These are phyloP conservation scores for Electrona antarctica DNA, from an alignment of 2,113 vertebrate genomes.

Conservation along the genomic window DNA sequence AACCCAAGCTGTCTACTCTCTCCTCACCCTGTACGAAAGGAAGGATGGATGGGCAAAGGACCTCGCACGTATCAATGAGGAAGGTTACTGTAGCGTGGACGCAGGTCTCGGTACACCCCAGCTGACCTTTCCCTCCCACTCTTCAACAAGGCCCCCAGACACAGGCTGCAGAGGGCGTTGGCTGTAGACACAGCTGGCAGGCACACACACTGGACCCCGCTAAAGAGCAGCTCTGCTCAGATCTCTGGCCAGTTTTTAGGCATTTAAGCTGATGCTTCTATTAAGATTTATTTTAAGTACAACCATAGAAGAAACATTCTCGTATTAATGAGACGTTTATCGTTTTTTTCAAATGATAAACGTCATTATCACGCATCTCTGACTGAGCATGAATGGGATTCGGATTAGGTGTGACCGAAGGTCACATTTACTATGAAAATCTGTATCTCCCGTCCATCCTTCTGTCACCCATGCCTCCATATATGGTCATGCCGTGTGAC, in stretches of 20 bases:
- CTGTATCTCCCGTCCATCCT: too few relatives aligned
- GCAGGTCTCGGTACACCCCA: constrained; percentile 47
- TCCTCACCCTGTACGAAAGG: constrained; percentile 24
- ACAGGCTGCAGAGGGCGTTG: constrained; percentile 33
- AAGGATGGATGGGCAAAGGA: constrained; percentile 46
- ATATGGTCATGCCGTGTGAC: too few relatives aligned
- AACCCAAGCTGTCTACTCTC: constrained; percentile 22
- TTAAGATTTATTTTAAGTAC: too few relatives aligned
- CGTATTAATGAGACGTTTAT: neutral
- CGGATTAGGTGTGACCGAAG: neutral
- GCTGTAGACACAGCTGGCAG: constrained; percentile 59
- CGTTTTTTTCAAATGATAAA: neutral
- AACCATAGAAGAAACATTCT: neutral
- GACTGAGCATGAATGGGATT: neutral
- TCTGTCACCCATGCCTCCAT: too few relatives aligned
- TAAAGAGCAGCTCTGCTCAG: constrained; percentile 21
- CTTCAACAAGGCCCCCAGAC: constrained; percentile 27
- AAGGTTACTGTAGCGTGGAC: constrained; percentile 62
- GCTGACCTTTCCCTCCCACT: constrained; percentile 35
- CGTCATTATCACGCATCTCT: neutral
- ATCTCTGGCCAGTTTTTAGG: neutral
- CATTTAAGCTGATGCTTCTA: too few relatives aligned
- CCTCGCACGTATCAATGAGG: constrained; percentile 53
- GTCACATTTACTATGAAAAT: too few relatives aligned
- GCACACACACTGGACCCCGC: constrained; percentile 31